These are phyloP conservation scores for Miichthys miiuy DNA, from an alignment of 2,797 vertebrate species.

Conservation along the genomic window DNA sequence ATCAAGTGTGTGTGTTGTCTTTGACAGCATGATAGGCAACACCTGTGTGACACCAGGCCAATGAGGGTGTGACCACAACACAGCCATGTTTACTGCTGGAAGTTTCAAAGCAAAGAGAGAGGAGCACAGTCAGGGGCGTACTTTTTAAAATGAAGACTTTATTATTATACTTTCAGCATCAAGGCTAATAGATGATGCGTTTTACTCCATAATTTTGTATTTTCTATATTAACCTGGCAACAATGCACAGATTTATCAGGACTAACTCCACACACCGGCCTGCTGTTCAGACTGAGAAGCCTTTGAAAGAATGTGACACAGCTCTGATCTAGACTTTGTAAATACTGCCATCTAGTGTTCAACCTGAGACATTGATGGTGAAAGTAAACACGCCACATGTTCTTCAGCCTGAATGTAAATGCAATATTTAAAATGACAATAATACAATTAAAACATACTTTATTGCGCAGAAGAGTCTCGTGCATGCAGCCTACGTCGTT, in stretches of 20 bases:
- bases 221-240: neutral
- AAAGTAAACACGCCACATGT: neutral
- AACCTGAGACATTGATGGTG: neutral
- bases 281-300: neutral
- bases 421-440: neutral
- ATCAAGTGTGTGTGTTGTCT: conserved; percentile 17
- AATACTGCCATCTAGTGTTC: conserved; percentile 81
- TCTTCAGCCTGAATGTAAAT: neutral
- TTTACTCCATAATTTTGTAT: no score
- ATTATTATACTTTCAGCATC: neutral
- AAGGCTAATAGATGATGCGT: neutral
- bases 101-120: neutral
- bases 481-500: neutral
- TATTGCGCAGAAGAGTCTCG: neutral
- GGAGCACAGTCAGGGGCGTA: neutral
- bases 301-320: neutral
- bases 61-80: conserved; percentile 5
- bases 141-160: neutral
- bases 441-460: neutral
- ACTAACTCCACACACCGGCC: neutral
- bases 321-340: conserved; percentile 59
- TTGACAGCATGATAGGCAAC: conserved; percentile 19
- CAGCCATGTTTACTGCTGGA: neutral
- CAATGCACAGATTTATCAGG: neutral
- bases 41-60: conserved; percentile 55